These are phyloP conservation scores for Manduca sexta DNA, from an alignment of 1,140 invertebrate genomes.

Conservation along the genomic window DNA sequence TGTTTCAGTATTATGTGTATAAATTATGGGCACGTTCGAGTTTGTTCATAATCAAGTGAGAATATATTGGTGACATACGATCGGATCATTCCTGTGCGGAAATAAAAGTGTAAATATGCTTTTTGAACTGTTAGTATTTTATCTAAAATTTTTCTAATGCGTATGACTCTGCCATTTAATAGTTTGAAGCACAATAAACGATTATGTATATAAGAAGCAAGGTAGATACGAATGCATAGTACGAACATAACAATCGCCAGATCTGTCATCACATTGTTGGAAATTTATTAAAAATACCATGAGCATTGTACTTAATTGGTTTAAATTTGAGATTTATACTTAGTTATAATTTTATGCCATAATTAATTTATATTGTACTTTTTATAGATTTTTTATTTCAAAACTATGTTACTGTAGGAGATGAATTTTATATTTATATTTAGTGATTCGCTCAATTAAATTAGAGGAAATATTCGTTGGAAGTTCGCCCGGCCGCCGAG, in stretches of 20 bases:
- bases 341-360: slow-evolving; percentile 66
- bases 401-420: slow-evolving; percentile 41
- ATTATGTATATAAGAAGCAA: not conserved
- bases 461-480: slow-evolving; percentile 16
- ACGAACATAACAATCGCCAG: slow-evolving; percentile 2
- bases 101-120: slow-evolving; percentile 5
- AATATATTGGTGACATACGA: slow-evolving; percentile 28
- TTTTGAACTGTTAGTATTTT: too few species aligned
- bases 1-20: slow-evolving; percentile 38
- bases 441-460: slow-evolving; percentile 59
- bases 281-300: slow-evolving; percentile 29
- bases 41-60: slow-evolving; percentile 1
- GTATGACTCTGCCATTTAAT: slow-evolving; percentile 4
- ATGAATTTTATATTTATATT: slow-evolving; percentile 39
- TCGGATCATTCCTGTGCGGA: slow-evolving; percentile 2
- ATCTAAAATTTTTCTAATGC: not conserved
- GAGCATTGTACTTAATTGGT: slow-evolving; percentile 65
- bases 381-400: slow-evolving; percentile 58
- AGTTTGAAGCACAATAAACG: not conserved
- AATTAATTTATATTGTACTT: slow-evolving; percentile 66
- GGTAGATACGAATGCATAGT: not conserved
- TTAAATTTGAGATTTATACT: slow-evolving; percentile 55
- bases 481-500: not conserved
- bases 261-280: slow-evolving; percentile 44
- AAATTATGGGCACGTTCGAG: not conserved